These are phyloP conservation scores for Macrophya alboannulata DNA, from an alignment of 2,888 invertebrate species.

Conservation along the genomic window DNA sequence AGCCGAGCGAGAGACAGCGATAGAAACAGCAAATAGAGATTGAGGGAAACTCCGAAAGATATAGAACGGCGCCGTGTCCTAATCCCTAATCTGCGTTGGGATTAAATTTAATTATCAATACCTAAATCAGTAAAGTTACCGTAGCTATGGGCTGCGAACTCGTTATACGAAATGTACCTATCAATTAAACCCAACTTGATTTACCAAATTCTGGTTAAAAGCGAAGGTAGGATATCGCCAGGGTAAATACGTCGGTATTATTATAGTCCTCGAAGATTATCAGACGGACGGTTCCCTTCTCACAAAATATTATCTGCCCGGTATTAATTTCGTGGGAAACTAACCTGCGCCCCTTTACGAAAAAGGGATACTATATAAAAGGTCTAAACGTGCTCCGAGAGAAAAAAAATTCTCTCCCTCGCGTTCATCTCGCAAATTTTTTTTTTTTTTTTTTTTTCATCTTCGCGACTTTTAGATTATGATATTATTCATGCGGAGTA, in stretches of 20 bases:
- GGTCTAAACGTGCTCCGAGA: neutral
- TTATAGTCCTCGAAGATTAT: neutral
- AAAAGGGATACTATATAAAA: neutral
- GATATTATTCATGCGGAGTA: neutral
- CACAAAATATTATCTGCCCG: neutral
- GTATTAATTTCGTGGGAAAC: neutral
- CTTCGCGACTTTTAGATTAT: neutral
- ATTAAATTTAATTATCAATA: constrained; percentile 43
- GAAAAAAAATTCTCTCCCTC: too few relatives aligned
- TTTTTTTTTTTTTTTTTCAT: neutral
- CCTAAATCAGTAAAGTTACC: constrained; percentile 27
- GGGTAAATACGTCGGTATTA: neutral
- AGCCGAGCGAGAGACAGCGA: neutral
- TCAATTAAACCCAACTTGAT: constrained; percentile 28
- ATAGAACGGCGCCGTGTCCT: neutral
- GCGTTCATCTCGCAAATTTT: neutral
- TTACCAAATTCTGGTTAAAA: neutral
- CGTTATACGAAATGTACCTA: constrained; percentile 27
- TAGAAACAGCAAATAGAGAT: neutral
- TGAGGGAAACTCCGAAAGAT: constrained; percentile 24
- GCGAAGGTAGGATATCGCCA: neutral
- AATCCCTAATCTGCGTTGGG: constrained; percentile 31
- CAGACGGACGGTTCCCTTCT: neutral
- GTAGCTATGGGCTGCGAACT: constrained; percentile 35
- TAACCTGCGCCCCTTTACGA: too few relatives aligned